Evolutionary conservation across 1,140 invertebrate species (phyloP).

Genomic region (Drosophila carrolli): DNA sequence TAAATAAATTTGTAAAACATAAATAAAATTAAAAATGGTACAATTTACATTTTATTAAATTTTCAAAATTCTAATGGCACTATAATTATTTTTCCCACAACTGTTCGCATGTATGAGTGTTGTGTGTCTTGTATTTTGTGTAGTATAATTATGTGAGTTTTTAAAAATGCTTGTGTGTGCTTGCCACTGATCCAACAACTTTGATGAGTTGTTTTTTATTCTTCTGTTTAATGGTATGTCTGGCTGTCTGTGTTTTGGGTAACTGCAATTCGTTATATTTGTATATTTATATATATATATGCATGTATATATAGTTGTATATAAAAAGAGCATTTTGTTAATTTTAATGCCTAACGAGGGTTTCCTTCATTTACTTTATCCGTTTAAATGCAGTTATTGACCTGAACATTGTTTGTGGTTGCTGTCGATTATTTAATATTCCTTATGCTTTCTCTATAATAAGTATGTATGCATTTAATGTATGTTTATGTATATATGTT

Average conservation of each 20-base stretch:
- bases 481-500: conserved; percentile 43
- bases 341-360: conserved; percentile 66
- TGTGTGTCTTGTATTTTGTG: conserved; percentile 25
- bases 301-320: conserved; percentile 50
- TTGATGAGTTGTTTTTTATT: conserved; percentile 21
- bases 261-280: conserved; percentile 34
- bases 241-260: conserved; percentile 28
- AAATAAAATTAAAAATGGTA: conserved; percentile 11
- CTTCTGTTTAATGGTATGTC: conserved; percentile 33
- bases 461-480: conserved; percentile 42
- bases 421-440: conserved; percentile 44
- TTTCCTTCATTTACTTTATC: conserved; percentile 1
- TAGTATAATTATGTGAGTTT: conserved; percentile 25
- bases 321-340: conserved; percentile 67
- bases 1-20: conserved; percentile 2
- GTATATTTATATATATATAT: conserved; percentile 42
- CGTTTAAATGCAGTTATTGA: conserved; percentile 81
- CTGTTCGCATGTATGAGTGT: conserved; percentile 29
- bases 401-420: conserved; percentile 69
- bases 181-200: conserved; percentile 55
- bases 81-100: conserved; percentile 42
- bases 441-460: conserved; percentile 35
- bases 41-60: conserved; percentile 28
- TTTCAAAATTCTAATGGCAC: conserved; percentile 44
- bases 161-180: conserved; percentile 51